Evolutionary conservation across 2,888 invertebrate species (phyloP), one percentile per base, ranked within the genome.

Genomic region (Vannuccia rotundouncinata): DNA sequence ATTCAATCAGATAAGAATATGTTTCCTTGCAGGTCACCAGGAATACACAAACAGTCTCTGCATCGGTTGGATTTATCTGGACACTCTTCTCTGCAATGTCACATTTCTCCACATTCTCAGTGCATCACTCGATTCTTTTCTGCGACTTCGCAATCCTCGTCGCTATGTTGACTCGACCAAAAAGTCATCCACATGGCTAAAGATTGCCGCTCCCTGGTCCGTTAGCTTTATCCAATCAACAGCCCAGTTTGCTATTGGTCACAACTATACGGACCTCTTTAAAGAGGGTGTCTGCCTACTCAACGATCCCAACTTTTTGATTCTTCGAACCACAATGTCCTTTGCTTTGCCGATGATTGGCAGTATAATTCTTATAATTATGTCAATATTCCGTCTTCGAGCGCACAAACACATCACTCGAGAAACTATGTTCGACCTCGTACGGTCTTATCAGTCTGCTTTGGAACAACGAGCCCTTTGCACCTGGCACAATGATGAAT

Each of bases 31-130:
- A 30, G 75, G 75, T 22, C 25, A 75, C 25, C 29, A 1, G 29
- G 30, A 30, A 10, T 30, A 60, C 5, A 77, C 31, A n/a, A 45
- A 77, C 27, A 29, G n/a, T 1, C 77, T 77, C 1, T 80, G 80
- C 79, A 79, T 80, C 13, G 80, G 31, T 1, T 80, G 80, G 80
- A 80, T 79, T 17, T 80, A 80, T 31, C 28, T 80, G 29, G 80
- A 80, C 59, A 80, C 80, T 5, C 31, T 80, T 22, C 31, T 80
- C 17, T 80, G 80, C 45, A 80, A 80, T 59, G 78, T 80, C 13
- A 22, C 59, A 1, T 31, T 80, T 29, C 31, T 80, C 10, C 80
- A 80, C 29, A 29, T 31, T 29, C 80, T 80, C 27, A 77, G 80
- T 22, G 29, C 45, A 28, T 79, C 31, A 27, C 25, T 80, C 25